Evolutionary conservation across 2,888 invertebrate genomes (phyloP), one percentile per base, ranked within the genome.

Genomic region (Neoscelio sp.): DNA sequence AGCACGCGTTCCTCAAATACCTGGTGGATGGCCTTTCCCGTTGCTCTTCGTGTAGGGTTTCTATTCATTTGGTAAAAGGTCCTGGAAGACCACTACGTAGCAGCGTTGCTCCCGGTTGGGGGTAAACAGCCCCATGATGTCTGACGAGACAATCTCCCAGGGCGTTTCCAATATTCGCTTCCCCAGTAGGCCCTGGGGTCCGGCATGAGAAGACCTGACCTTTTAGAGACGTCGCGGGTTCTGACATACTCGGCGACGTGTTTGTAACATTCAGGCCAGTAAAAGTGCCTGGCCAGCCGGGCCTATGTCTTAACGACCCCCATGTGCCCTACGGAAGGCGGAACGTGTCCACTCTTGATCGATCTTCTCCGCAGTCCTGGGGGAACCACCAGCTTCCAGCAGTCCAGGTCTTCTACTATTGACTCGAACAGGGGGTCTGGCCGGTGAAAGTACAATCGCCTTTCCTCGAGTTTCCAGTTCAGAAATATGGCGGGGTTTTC

Each of bases 11-110:
- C 52, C 7, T 20, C 18, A 12, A 52, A 52, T 6, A 15, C 33
- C 2, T 6, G 4, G 4, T 10, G 4, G 18, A 42, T 42, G n/a
- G 42, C 18, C 18, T 1, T 15, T 15, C 17, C 8, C 42, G 0
- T n/a, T 7, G 50, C 50, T 8, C 33, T 30, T 12, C 17, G 10
- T 4, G 33, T n/a, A 0, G 50, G 15, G 2, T 50, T 7, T 65
- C 64, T 0, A 52, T 30, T 40, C 50, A 65, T 15, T 40, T 65
- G n/a, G 50, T 50, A 13, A 65, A 64, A 12, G 1, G 17, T 64
- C 64, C 17, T 64, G 64, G 13, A 64, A 64, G 0, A 64, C 64
- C 0, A 64, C 18, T 0, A 40, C 10, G 6, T 64, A 50, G 6
- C 26, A 0, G 3, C 3, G 18, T 8, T 64, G 38, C 7, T 18